A percentile compares a stretch with the other conserved stretches of the same genome.
Evolutionary conservation across 2,888 invertebrate species (phyloP).

Genomic region (Mesorhabditis sp.): DNA sequence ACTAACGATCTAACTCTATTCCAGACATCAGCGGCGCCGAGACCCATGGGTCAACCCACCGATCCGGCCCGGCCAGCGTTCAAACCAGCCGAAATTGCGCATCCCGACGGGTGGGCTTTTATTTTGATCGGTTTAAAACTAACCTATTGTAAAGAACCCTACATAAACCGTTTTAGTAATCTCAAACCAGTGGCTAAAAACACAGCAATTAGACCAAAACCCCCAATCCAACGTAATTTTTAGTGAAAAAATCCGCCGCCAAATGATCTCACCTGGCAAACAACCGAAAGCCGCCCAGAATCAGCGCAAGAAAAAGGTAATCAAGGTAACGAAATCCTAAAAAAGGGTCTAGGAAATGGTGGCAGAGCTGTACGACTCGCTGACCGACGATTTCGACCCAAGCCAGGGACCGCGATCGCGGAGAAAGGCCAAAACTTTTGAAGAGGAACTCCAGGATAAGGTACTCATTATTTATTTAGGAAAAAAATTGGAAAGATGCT

Average conservation of each 20-base stretch:
- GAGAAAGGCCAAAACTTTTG: constrained; percentile 24
- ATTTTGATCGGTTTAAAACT: constrained; percentile 6
- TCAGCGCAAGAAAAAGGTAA: constrained; percentile 41
- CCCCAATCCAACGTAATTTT: no score
- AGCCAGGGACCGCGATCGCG: constrained; percentile 31
- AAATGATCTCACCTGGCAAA: constrained; percentile 55
- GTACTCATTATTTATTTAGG: no score
- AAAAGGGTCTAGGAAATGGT: constrained; percentile 19
- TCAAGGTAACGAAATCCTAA: constrained; percentile 7
- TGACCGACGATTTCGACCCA: constrained; percentile 54
- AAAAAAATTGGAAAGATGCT: no score
- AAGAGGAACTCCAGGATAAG: constrained; percentile 30
- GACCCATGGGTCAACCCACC: not conserved
- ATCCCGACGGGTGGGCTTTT: not conserved
- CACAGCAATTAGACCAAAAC: no score
- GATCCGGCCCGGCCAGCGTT: not conserved
- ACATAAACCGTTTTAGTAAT: not conserved
- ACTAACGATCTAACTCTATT: no score
- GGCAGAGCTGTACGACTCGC: constrained; percentile 50
- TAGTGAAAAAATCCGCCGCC: constrained; percentile 28
- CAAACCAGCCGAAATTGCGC: not conserved
- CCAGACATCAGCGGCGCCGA: not conserved
- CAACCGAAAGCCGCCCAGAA: constrained; percentile 42
- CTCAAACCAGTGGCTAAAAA: no score
- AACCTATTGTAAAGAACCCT: not conserved